Percentiles rank a stretch among this genome's conserved stretches.
Conservation (phyloP, 2,797 vertebrate species). For the Alfaro cultratus region DNA sequence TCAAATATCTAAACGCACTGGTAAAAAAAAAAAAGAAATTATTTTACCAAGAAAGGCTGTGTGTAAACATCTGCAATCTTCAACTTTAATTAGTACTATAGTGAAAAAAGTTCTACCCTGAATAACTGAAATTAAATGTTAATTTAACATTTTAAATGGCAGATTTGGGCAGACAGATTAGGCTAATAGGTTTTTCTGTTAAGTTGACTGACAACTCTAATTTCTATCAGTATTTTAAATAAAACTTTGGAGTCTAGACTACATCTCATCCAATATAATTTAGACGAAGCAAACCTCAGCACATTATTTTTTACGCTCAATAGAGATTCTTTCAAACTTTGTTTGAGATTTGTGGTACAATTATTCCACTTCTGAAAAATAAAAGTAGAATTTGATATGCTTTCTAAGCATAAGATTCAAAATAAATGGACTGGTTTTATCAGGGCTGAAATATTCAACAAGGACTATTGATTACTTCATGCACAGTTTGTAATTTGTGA, state of each 20-base stretch:
- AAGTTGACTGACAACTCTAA: too few relatives aligned
- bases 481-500: not conserved
- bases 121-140: conserved; percentile 74
- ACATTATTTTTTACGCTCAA: not conserved
- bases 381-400: not conserved
- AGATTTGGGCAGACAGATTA: conserved; percentile 5
- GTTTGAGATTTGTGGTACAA: too few relatives aligned
- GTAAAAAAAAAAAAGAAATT: conserved; percentile 17
- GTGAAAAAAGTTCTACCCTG: conserved; percentile 59
- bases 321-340: not conserved
- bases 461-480: not conserved
- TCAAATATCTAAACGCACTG: conserved; percentile 30
- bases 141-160: conserved; percentile 81
- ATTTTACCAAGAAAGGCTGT: conserved; percentile 19
- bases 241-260: too few relatives aligned
- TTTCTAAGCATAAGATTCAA: not conserved
- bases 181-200: too few relatives aligned
- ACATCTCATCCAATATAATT: not conserved
- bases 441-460: not conserved
- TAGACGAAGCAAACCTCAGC: not conserved
- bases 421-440: not conserved
- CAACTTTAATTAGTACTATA: conserved; percentile 58
- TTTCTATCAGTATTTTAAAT: too few relatives aligned
- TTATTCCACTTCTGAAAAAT: not conserved
- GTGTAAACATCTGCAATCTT: conserved; percentile 44